phyloP scores from a whole-genome alignment of 2,113 vertebrate species.

The Sceloporus undulatus region DNA sequence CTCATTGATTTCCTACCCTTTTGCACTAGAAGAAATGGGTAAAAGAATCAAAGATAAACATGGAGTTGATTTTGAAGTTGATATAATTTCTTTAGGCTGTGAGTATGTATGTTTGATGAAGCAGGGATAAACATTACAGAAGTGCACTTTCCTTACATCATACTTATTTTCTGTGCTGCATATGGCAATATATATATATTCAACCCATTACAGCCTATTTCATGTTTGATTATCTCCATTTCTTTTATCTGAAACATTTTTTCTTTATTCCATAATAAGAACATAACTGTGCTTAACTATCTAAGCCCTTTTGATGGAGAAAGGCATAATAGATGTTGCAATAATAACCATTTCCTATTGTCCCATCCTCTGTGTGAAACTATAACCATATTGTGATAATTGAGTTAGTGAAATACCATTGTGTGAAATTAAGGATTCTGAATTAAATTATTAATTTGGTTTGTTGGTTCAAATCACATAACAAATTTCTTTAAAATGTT shows the following conservation, averaged over 20 bases:
- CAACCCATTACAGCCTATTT: background rate
- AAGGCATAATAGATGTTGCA: background rate
- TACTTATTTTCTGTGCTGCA: conserved; percentile 29
- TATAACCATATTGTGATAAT: background rate
- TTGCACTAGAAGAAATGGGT: conserved; percentile 70
- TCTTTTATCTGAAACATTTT: conserved; percentile 41
- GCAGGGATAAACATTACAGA: conserved; percentile 46
- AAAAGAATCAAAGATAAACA: conserved; percentile 75
- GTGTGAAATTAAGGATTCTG: background rate
- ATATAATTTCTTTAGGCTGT: conserved; percentile 65
- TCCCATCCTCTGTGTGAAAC: background rate
- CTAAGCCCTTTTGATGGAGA: conserved; percentile 46
- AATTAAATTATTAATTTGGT: background rate
- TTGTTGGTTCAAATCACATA: background rate
- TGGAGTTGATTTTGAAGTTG: conserved; percentile 85
- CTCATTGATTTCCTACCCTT: conserved; percentile 77
- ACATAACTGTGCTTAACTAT: conserved; percentile 47
- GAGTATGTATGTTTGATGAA: conserved; percentile 67
- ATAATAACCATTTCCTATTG: conserved; percentile 13
- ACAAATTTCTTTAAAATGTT: background rate
- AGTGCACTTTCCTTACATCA: conserved; percentile 29
- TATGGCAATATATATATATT: conserved; percentile 54
- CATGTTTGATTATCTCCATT: conserved; percentile 28
- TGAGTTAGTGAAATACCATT: background rate
- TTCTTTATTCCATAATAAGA: conserved; percentile 24